Conservation (phyloP, 2,888 invertebrate genomes). For the Ophioninae sp. region DNA sequence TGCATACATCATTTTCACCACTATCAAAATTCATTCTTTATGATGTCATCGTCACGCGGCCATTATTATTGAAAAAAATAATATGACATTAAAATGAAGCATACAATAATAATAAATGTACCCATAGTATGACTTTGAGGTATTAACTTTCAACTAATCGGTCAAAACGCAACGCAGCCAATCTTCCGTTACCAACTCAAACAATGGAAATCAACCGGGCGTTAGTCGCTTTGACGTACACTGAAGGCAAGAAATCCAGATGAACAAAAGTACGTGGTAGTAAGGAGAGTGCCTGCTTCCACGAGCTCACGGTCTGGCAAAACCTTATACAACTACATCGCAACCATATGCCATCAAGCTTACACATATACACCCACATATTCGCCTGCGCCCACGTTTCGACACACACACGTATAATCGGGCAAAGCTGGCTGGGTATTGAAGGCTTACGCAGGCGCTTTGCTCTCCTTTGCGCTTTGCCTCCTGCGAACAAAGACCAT, state of each 20-base stretch:
- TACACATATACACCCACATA: background rate
- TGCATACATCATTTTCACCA: too few species aligned
- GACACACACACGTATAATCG: background rate
- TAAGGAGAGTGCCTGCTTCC: conserved; percentile 1
- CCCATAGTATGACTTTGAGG: too few species aligned
- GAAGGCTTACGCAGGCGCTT: conserved; percentile 39
- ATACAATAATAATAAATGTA: too few species aligned
- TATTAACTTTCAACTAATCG: background rate
- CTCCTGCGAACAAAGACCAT: conserved; percentile 69
- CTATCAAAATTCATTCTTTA: too few species aligned
- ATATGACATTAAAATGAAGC: too few species aligned
- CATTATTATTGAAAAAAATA: too few species aligned
- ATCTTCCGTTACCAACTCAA: conserved; percentile 2
- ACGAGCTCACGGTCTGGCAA: conserved; percentile 1
- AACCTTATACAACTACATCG: conserved; percentile 1
- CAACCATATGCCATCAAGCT: conserved; percentile 7
- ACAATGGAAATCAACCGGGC: conserved; percentile 1
- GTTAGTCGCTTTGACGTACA: conserved; percentile 1
- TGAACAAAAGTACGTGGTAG: conserved; percentile 2
- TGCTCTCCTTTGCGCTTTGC: background rate
- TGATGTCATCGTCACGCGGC: too few species aligned
- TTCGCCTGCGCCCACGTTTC: background rate
- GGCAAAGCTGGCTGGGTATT: background rate
- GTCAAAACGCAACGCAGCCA: background rate
- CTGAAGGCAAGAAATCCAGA: conserved; percentile 6